These are phyloP conservation scores for Iselma pallidipennis DNA, from an alignment of 2,888 invertebrate species.

Conservation along the genomic window DNA sequence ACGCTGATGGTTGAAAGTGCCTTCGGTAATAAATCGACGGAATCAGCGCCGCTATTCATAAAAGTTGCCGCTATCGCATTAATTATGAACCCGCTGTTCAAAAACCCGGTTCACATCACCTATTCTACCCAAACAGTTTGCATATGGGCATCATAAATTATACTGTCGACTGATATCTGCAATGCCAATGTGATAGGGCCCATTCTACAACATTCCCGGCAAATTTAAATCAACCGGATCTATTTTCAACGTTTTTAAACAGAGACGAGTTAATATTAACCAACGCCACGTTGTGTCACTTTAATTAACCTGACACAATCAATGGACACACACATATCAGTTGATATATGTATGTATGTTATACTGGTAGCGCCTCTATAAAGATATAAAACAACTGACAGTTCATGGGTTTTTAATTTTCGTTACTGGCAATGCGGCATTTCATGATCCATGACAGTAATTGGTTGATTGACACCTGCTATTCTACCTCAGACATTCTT, in stretches of 20 bases:
- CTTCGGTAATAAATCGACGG: constrained; percentile 55
- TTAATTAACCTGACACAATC: constrained; percentile 3
- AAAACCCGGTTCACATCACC: constrained; percentile 33
- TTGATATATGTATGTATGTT: constrained; percentile 1
- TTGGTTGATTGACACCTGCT: background rate
- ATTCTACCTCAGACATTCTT: background rate
- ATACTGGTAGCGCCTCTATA: background rate
- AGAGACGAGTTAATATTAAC: constrained; percentile 45
- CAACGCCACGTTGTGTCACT: constrained; percentile 20
- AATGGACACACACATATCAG: background rate
- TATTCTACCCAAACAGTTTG: constrained; percentile 46
- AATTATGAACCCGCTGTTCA: constrained; percentile 52
- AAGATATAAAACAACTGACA: constrained; percentile 1
- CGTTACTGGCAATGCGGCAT: background rate
- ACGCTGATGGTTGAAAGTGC: constrained; percentile 50
- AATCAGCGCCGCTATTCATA: constrained; percentile 56
- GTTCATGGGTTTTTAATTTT: background rate
- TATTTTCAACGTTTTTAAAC: constrained; percentile 26
- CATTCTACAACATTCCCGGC: constrained; percentile 45
- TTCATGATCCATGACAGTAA: background rate
- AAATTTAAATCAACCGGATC: constrained; percentile 44
- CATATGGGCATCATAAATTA: constrained; percentile 55
- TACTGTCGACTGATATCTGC: constrained; percentile 48
- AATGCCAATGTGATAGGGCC: constrained; percentile 41
- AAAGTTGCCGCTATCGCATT: constrained; percentile 57